These are phyloP conservation scores for Muscina levida DNA, from an alignment of 2,888 invertebrate species.

Conservation along the genomic window DNA sequence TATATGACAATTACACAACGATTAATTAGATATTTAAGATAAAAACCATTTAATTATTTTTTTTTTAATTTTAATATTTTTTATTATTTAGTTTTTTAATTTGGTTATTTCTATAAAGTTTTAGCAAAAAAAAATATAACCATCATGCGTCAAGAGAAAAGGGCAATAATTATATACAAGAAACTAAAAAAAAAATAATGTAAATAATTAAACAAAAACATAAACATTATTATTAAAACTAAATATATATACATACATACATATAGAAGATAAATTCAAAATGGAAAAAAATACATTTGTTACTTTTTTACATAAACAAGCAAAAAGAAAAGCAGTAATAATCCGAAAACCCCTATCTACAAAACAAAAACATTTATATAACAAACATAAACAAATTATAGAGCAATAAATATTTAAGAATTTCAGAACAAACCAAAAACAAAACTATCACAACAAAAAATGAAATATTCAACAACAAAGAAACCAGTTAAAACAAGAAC, in stretches of 20 bases:
- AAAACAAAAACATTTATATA: constrained; percentile 15
- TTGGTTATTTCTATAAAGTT: constrained; percentile 49
- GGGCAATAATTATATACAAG: constrained; percentile 65
- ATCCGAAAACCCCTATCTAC: background rate
- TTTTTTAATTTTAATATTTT: constrained; percentile 25
- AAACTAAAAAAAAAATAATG: constrained; percentile 33
- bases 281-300: constrained; percentile 55
- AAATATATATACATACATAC: constrained; percentile 47
- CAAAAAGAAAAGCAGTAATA: constrained; percentile 6
- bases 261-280: constrained; percentile 29
- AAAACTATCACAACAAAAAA: constrained; percentile 16
- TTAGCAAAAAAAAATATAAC: constrained; percentile 52
- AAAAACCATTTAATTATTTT: background rate
- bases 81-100: background rate
- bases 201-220: constrained; percentile 47
- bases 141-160: constrained; percentile 64
- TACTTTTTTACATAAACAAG: constrained; percentile 63
- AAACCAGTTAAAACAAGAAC: background rate
- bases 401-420: constrained; percentile 53
- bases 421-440: constrained; percentile 22
- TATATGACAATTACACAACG: constrained; percentile 36
- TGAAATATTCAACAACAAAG: constrained; percentile 20
- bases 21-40: constrained; percentile 41
- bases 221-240: constrained; percentile 14
- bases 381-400: constrained; percentile 38